Evolutionary conservation across 2,113 vertebrate genomes (phyloP), one percentile per base, ranked within the genome.

Genomic region (Talpa occidentalis): DNA sequence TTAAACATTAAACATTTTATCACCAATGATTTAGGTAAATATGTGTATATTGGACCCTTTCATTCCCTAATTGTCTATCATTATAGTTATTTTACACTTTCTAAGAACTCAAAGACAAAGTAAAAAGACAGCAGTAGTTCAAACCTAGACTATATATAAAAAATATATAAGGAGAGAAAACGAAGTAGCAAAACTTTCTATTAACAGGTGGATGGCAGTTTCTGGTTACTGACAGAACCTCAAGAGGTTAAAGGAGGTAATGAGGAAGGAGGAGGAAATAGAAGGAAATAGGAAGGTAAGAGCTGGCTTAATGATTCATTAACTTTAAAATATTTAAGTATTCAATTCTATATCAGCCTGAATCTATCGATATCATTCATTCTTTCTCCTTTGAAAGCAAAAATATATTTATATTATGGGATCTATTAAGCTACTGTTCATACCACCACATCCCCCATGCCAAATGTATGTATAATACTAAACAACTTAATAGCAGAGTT

Each of bases 61-160:
- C 26, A 37, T 82, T 37, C 3, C 42, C 24, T 95, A 91, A 94
- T 94, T 21, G 17, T 90, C 94, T 73, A 9, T 93, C 88, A 97
- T 91, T 94, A 49, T 19, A 90, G 52, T n/a, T 94, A 49, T 93
- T 83, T 17, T 40, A 92, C 82, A 88, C 7, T 94, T 95, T 88
- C 69, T 87, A 72, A 92, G 72, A 95, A 94, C 28, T 62, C 64
- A 86, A 92, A 78, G 91, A 24, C 19, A 83, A 80, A 47, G 22
- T 83, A 79, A 52, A 88, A 10, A 91, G 82, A 95, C 8, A 93
- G 54, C 7, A 79, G 76, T 81, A 77, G 22, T 22, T 83, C 88
- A 94, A 97, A 94, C n/a, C 21, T 78, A 73, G 19, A 81, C 21
- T 70, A 73, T 82, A 24, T 37, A 90, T 44, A 92, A 96, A 95